Percentiles rank a stretch among this genome's conserved stretches.
Conservation (phyloP, 2,113 vertebrate genomes). For the Ondatra zibethicus region DNA sequence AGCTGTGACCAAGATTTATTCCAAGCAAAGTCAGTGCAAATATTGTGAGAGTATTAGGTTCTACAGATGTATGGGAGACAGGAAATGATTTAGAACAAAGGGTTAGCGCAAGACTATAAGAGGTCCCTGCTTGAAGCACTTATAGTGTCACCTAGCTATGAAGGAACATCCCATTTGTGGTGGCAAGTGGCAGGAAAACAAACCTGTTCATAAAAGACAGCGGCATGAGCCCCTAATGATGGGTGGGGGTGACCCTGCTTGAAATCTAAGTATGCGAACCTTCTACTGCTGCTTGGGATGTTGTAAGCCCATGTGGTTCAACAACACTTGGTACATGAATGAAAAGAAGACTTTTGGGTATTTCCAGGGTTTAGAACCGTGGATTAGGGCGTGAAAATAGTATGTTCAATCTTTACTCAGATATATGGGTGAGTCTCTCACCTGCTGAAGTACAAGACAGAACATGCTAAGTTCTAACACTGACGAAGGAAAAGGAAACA, state of each 20-base stretch:
- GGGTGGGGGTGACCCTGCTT: background rate
- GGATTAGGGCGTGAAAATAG: background rate
- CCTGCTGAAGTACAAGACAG: background rate
- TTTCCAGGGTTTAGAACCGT: background rate
- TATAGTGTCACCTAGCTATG: background rate
- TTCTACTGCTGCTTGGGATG: background rate
- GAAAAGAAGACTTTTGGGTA: background rate
- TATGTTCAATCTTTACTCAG: background rate
- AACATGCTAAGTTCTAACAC: background rate
- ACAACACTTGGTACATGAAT: background rate
- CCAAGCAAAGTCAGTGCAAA: background rate
- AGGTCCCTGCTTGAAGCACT: background rate
- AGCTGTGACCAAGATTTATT: background rate
- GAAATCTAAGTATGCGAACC: fast-evolving
- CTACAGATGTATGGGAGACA: background rate
- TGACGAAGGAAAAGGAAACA: background rate
- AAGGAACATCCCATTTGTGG: background rate
- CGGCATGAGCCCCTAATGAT: background rate
- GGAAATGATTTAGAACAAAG: background rate
- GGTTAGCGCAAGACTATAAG: background rate
- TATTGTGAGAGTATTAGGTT: background rate
- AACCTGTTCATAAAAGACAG: background rate
- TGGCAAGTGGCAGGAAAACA: background rate
- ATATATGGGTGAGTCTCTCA: background rate
- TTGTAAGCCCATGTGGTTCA: background rate